Evolutionary conservation across 2,113 vertebrate species (phyloP).

Genomic region (Strix aluco): DNA sequence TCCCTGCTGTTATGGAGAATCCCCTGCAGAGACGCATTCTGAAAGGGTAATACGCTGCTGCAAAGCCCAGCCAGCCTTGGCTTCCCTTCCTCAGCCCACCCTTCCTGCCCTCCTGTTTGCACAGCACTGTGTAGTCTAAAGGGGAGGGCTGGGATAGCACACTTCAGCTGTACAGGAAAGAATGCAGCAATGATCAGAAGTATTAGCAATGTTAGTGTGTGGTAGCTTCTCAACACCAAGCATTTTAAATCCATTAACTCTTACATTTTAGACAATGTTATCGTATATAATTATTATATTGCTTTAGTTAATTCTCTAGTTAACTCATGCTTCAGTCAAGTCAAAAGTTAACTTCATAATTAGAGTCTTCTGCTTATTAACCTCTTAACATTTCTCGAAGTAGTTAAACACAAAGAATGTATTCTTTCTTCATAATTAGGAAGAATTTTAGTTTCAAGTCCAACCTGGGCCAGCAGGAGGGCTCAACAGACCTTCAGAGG

Average conservation of each 20-base stretch:
- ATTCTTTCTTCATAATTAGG: background rate
- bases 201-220: background rate
- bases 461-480: background rate
- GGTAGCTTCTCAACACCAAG: background rate
- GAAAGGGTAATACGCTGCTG: no score
- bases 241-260: background rate
- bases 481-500: background rate
- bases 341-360: conserved; percentile 35
- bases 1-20: no score
- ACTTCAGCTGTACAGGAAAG: no score
- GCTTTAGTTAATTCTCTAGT: conserved; percentile 22
- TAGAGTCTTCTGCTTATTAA: conserved; percentile 10
- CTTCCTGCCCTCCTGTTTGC: background rate
- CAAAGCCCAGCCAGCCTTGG: background rate
- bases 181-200: background rate
- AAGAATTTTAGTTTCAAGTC: background rate
- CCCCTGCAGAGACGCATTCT: background rate
- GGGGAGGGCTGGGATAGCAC: background rate
- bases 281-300: background rate
- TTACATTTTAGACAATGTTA: background rate
- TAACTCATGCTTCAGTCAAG: conserved; percentile 6
- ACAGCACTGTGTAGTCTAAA: fast-evolving
- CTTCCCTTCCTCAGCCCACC: no score
- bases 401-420: background rate
- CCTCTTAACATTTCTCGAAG: background rate